Base-by-base conservation (phyloP, 35 echinoderm and acorn worm species). In the Chiridota heheva region DNA sequence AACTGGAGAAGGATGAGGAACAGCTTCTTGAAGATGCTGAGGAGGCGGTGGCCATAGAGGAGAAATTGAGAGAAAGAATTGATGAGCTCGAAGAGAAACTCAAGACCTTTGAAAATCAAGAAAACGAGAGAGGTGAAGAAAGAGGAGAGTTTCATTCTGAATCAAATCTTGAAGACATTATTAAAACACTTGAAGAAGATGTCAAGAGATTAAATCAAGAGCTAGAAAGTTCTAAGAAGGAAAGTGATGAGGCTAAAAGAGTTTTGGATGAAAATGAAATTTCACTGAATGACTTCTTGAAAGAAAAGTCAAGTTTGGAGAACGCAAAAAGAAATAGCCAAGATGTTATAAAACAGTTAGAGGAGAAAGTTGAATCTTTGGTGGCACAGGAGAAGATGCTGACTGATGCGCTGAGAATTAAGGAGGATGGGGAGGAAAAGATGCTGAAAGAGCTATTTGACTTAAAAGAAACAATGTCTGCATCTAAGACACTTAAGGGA, bases 21-120 rank as follows among this genome's bases (percentile, higher is more conserved):
- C 40, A 46, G 16, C 53, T 78, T 29, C 58, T 78, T 12, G 61
- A 58, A 30, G 60, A 91, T 31, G 42, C 86, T 7, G 64, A 80
- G 79, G 82, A 81, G 20, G 48, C 72, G 4, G 55, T 75, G 75
- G 34, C 25, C 16, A 85, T 18, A 30, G 71, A 91, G 37, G 47
- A 79, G 73, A 80, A 38, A 57, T 44, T 63, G 58, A 86, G 48
- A 33, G 82, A 78, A 36, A 82, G 68, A 68, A 72, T 69, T 48
- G n/a, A 78, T 33, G 36, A 25, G 18, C 32, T 90, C 24, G 70
- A 90, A 49, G 80, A 83, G 6, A 51, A 33, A 20, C 16, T 59
- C 36, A 61, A 42, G 40, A 38, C 38, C 43, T n/a, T 24, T 6
- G 37, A 33, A 2, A 0, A 36, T 33, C 24, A 78, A 20, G 36